Conservation (phyloP, 1,140 invertebrate genomes). For the Subanguina moxae region DNA sequence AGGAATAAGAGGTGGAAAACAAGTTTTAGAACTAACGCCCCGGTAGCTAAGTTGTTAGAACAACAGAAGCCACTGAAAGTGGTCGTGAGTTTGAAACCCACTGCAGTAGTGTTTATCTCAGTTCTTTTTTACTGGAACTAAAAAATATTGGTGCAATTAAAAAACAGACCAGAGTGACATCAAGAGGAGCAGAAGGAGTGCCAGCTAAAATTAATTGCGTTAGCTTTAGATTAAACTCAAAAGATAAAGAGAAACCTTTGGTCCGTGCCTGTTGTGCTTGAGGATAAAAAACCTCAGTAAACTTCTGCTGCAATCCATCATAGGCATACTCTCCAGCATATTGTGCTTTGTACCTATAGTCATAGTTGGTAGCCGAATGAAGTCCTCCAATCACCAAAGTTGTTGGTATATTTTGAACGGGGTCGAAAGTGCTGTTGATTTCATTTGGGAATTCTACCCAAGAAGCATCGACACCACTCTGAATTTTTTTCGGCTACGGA, state of each 20-base stretch:
- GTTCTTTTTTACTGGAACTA: no score
- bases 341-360: slow-evolving; percentile 52
- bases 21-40: no score
- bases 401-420: background rate
- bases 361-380: slow-evolving; percentile 53
- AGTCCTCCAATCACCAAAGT: slow-evolving; percentile 43
- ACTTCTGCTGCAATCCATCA: slow-evolving; percentile 33
- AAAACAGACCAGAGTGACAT: slow-evolving; percentile 37
- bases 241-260: slow-evolving; percentile 31
- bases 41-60: no score
- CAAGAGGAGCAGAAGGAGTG: slow-evolving; percentile 47
- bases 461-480: slow-evolving; percentile 43
- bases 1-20: no score
- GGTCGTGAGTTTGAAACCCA: no score
- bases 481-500: slow-evolving; percentile 1
- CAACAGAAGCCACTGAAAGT: no score
- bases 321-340: slow-evolving; percentile 41
- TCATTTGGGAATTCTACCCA: slow-evolving; percentile 45
- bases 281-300: slow-evolving; percentile 47
- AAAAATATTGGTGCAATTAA: no score
- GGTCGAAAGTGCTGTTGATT: slow-evolving; percentile 24
- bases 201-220: slow-evolving; percentile 40
- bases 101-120: no score
- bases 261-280: slow-evolving; percentile 54
- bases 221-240: background rate